These are phyloP conservation scores for Choloepus hoffmanni DNA, from an alignment of 2,113 vertebrate genomes.

Conservation along the genomic window DNA sequence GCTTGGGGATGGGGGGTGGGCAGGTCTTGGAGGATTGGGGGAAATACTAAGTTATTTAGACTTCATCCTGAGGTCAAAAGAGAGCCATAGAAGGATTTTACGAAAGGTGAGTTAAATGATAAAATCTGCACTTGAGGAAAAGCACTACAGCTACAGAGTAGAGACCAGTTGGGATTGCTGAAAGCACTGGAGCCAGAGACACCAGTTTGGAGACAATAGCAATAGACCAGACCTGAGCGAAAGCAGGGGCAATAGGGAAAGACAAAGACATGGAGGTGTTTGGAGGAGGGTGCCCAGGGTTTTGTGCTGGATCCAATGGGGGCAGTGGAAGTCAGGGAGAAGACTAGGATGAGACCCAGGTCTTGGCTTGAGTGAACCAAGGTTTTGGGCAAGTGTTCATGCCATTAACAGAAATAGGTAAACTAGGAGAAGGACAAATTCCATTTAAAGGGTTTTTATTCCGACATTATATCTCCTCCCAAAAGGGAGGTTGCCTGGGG, in stretches of 20 bases:
- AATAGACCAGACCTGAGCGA: neutral
- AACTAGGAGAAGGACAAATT: neutral
- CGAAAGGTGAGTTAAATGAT: neutral
- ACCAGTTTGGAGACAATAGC: neutral
- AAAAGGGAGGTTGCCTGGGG: neutral
- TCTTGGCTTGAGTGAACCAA: neutral
- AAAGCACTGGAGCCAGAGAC: neutral
- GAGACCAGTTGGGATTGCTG: neutral
- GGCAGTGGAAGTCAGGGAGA: neutral
- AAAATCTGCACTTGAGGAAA: neutral
- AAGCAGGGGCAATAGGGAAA: neutral
- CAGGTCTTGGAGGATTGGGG: neutral
- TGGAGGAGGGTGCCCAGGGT: neutral
- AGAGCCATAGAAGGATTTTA: neutral
- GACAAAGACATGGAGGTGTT: neutral
- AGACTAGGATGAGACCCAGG: neutral
- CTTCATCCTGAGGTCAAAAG: neutral
- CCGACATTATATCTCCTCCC: neutral
- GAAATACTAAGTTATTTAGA: neutral
- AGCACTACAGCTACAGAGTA: neutral
- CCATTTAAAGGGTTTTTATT: neutral
- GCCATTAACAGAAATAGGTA: neutral
- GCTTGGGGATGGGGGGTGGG: too few species aligned
- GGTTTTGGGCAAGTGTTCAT: neutral
- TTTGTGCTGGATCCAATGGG: neutral